These are phyloP conservation scores for Tautogolabrus adspersus DNA, from an alignment of 2,113 vertebrate genomes.

Conservation along the genomic window DNA sequence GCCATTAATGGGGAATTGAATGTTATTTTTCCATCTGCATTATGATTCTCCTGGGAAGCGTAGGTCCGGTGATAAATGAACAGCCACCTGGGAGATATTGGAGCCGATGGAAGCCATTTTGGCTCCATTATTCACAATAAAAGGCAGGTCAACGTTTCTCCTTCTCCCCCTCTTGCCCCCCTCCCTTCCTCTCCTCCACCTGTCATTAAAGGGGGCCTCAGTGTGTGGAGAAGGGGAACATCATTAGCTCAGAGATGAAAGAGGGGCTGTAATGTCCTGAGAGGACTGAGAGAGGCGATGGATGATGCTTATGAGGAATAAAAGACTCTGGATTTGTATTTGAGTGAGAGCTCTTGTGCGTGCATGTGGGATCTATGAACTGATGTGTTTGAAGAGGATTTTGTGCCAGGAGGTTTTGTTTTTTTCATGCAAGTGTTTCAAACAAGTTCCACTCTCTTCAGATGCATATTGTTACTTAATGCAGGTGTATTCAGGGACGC, in stretches of 20 bases:
- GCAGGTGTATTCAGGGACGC: neutral
- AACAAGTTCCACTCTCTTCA: neutral
- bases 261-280: constrained; percentile 35
- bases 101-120: constrained; percentile 68
- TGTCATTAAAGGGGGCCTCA: constrained; percentile 53
- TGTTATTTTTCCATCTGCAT: constrained; percentile 49
- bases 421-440: neutral
- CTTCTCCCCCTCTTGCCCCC: neutral
- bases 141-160: constrained; percentile 62
- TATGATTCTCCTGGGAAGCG: constrained; percentile 59
- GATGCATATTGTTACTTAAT: neutral
- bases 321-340: constrained; percentile 27
- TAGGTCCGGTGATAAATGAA: constrained; percentile 68
- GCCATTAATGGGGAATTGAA: constrained; percentile 56
- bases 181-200: neutral
- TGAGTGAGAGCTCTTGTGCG: constrained; percentile 8
- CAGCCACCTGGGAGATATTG: constrained; percentile 71
- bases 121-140: constrained; percentile 77
- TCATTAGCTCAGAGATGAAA: constrained; percentile 67
- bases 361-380: constrained; percentile 2
- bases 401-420: too few species aligned
- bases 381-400: neutral
- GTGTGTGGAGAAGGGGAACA: constrained; percentile 37
- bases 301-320: constrained; percentile 37
- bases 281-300: constrained; percentile 53